Base-by-base conservation (phyloP, 2,797 vertebrate genomes). In the Acipenser transmontanus region DNA sequence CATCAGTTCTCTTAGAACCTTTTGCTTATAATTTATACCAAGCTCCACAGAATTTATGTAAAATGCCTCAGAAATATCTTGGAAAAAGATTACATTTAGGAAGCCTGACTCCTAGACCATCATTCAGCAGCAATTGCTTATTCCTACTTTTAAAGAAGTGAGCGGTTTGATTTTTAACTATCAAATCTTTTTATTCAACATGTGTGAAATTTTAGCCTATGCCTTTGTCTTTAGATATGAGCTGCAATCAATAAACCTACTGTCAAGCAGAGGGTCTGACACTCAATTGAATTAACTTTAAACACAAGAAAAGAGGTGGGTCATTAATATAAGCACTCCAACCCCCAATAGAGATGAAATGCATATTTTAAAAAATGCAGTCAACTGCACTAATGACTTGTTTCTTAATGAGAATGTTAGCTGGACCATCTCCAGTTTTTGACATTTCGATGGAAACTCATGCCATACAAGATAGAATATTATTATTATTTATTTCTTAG, bases 391-490 rank as follows among this genome's bases (percentile, higher is more conserved):
- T 3, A 63, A n/a, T 20, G 63, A 65, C 47, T n/a, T 17, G 47
- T 20, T 47, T 70, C 80, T 54, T 88, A 85, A 86, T 81, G 82
- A 89, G 86, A 82, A 84, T 79, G 81, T 89, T 85, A 85, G 71
- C 75, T 77, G 72, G 72, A 85, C 82, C 81, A 66, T 76, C 68
- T 70, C 47, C 20, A 62, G 60, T 62, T 54, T 54, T 54, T 78
- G 82, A 83, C 73, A 76, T 80, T 77, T 61, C 9, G 49, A 20
- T 67, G 68, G 68, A 78, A 78, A 83, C 80, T 75, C 73, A 70
- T 78, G 69, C 64, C 70, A 76, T 77, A 71, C 71, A 69, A 83
- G 20, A 77, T 4, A 34, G 78, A 80, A 17, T 17, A 17, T 17
- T 17, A 17, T 17, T 17, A 17, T 17, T 17, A 17, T 17, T 17